Evolutionary conservation across 2,113 vertebrate genomes (phyloP).

Genomic region (Megaceryle torquata): DNA sequence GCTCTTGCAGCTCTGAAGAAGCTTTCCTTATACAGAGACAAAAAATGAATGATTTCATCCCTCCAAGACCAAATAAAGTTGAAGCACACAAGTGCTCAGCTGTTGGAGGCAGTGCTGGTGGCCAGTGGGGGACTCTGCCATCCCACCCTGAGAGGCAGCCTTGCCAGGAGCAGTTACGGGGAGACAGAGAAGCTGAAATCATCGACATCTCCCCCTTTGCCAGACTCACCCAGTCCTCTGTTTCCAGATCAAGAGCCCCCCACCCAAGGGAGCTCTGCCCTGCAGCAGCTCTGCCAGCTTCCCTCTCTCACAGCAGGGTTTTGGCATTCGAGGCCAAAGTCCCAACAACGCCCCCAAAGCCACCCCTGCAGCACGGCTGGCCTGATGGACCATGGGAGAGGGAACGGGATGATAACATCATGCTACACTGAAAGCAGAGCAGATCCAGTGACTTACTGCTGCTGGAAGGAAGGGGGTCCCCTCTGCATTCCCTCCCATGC

Average conservation of each 20-base stretch:
- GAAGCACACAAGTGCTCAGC: neutral
- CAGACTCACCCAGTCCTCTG: neutral
- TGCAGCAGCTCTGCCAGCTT: neutral
- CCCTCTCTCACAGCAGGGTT: fast-evolving
- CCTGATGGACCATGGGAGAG: fast-evolving
- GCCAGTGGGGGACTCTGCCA: neutral
- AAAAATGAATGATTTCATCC: neutral
- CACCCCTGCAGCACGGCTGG: neutral
- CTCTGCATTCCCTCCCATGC: fast-evolving
- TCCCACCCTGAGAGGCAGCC: fast-evolving
- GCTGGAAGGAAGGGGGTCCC: neutral
- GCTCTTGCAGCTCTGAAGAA: neutral
- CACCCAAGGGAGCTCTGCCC: neutral
- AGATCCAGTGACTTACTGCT: neutral
- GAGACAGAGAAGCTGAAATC: neutral
- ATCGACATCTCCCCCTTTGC: neutral
- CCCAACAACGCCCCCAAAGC: neutral
- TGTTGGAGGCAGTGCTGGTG: neutral
- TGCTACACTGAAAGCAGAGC: neutral
- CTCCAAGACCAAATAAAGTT: neutral
- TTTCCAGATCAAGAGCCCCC: neutral
- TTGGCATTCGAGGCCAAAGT: neutral
- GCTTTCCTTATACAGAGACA: neutral
- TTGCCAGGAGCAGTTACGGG: neutral
- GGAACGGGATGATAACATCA: neutral